These are phyloP conservation scores for Drosophila hydei DNA, from an alignment of 1,140 invertebrate genomes.

Conservation along the genomic window DNA sequence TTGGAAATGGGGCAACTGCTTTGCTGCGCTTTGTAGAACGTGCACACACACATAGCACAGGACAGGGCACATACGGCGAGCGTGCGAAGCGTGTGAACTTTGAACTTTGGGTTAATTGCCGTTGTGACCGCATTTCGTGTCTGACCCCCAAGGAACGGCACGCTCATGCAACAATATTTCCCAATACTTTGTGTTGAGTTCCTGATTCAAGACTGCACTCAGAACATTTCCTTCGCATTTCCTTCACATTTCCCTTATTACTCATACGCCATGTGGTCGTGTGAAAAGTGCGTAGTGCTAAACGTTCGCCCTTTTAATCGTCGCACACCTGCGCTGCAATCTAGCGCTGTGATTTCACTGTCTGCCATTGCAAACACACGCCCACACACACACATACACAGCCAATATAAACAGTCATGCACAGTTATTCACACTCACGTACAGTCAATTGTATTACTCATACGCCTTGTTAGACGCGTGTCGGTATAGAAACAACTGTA, in stretches of 20 bases:
- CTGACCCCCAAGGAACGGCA: conserved; percentile 2
- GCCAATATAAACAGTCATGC: not conserved
- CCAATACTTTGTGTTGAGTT: not conserved
- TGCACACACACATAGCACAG: conserved; percentile 20
- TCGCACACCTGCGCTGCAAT: conserved; percentile 20
- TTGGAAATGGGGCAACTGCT: conserved; percentile 67
- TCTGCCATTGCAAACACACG: conserved; percentile 17
- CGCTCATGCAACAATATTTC: conserved; percentile 12
- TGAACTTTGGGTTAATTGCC: conserved; percentile 80
- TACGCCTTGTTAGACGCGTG: conserved; percentile 44
- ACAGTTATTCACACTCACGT: conserved; percentile 1
- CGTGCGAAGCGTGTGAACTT: conserved; percentile 77
- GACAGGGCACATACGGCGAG: no score
- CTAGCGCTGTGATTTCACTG: conserved; percentile 18
- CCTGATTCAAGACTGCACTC: not conserved
- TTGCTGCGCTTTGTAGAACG: conserved; percentile 11
- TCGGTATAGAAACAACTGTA: conserved; percentile 12
- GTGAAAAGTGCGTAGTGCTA: not conserved
- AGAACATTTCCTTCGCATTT: not conserved
- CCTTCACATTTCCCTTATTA: conserved; percentile 12
- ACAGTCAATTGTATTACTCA: conserved; percentile 61
- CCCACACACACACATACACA: not conserved
- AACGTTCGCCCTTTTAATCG: conserved; percentile 8
- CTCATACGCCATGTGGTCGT: conserved; percentile 27
- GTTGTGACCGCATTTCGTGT: conserved; percentile 34